Evolutionary conservation across 1,140 invertebrate species (phyloP).

Genomic region (Plodia interpunctella): DNA sequence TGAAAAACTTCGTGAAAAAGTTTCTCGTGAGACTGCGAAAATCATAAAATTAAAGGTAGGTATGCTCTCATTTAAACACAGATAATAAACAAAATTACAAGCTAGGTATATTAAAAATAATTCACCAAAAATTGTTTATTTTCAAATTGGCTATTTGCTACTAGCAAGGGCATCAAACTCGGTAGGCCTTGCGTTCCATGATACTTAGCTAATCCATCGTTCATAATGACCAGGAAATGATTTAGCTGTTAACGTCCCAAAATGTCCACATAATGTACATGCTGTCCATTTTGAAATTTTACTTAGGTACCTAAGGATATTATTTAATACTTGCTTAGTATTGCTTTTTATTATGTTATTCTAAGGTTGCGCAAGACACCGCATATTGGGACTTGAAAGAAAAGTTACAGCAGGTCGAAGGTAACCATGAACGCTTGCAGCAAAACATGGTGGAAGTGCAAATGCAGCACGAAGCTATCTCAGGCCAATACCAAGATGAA

Average conservation of each 20-base stretch:
- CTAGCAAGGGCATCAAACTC: no score
- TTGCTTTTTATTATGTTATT: background rate
- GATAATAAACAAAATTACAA: no score
- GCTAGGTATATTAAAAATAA: no score
- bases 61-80: background rate
- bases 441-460: constrained; percentile 66
- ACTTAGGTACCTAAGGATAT: background rate
- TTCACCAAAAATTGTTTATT: no score
- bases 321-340: background rate
- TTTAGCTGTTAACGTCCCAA: no score
- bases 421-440: constrained; percentile 54
- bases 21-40: constrained; percentile 54
- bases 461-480: constrained; percentile 58
- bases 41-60: constrained; percentile 58
- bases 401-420: constrained; percentile 49
- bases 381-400: constrained; percentile 61
- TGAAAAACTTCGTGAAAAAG: constrained; percentile 57
- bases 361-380: constrained; percentile 57
- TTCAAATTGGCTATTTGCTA: no score
- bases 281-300: no score
- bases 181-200: no score
- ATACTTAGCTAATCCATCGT: no score
- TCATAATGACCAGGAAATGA: no score
- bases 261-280: no score
- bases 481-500: constrained; percentile 55